Base-by-base conservation (phyloP, 2,797 vertebrate species). In the Hoplostethus mediterraneus region DNA sequence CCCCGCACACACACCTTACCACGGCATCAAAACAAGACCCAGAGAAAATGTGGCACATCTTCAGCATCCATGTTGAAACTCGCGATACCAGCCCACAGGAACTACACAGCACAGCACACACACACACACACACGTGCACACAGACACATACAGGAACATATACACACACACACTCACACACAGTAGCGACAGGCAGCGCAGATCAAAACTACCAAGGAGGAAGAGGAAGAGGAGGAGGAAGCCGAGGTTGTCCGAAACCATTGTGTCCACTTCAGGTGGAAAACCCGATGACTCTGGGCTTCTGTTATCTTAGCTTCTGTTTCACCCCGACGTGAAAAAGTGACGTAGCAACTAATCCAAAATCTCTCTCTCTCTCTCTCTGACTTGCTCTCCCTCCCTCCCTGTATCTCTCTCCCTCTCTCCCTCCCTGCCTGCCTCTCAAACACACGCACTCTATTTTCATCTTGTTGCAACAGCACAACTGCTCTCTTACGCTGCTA, bases 301-400 rank as follows among this genome's bases (percentile, higher is more conserved):
- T 82, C 91, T 91, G 88, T 91, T 90, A 87, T 94, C 93, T 91
- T 91, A 87, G 94, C 92, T 94, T 91, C 93, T 92, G 94, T 92
- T 93, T 91, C 91, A 87, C 86, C 86, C 90, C 92, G 92, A 93
- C 88, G 90, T 95, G 95, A 95, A 95, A 95, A 95, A 94, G 94
- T 95, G 94, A 95, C 94, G 94, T 95, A 95, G 94, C 91, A 93
- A 94, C 93, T 95, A 95, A 94, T 94, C 91, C 93, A 86, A 90
- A 93, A 94, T 86, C 89, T 89, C 87, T 89, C 89, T 81, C 60
- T 72, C 87, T 80, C 77, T 77, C 75, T 86, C 75, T 36, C 87
- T 79, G 77, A 68, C 87, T 82, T 78, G 82, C 82, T 93, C 93
- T 94, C 92, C 87, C 93, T 94, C 94, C 89, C 93, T 91, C 93